phyloP scores from a whole-genome alignment of 2,113 vertebrate species.

The Ailuropoda melanoleuca region DNA sequence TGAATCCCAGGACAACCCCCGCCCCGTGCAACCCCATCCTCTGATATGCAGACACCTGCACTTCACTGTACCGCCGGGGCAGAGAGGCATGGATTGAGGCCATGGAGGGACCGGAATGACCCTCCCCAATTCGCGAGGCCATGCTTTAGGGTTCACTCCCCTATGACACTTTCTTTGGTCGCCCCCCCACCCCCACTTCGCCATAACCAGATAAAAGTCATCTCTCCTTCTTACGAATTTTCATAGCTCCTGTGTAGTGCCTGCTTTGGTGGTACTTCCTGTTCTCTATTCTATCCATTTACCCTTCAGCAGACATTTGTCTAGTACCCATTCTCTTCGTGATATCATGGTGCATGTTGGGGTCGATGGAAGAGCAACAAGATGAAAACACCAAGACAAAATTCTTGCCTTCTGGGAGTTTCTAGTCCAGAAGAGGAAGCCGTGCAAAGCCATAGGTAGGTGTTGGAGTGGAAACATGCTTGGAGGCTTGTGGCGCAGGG shows the following conservation, averaged over 20 bases:
- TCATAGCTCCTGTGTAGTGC: not conserved
- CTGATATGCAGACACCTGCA: not conserved
- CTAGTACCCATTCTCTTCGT: not conserved
- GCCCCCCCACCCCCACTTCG: not conserved
- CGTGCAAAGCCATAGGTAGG: rapidly evolving
- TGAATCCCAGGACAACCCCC: not conserved
- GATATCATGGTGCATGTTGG: not conserved
- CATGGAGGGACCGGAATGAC: not conserved
- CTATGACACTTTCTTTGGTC: not conserved
- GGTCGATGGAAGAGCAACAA: not conserved
- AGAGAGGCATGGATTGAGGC: constrained; percentile 6
- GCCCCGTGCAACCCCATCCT: not conserved
- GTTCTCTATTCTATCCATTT: not conserved
- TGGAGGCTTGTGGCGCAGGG: not conserved
- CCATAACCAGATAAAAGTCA: not conserved
- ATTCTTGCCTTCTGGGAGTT: not conserved
- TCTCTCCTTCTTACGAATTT: not conserved
- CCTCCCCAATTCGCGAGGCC: not conserved
- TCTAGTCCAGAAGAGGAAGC: not conserved
- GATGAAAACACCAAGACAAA: not conserved
- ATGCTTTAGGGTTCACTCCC: not conserved
- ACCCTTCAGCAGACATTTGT: not conserved
- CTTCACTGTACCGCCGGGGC: not conserved
- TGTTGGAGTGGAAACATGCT: not conserved
- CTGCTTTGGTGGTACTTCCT: not conserved